Evolutionary conservation across 2,888 invertebrate species (phyloP).

Genomic region (Nematopogon swammerdamellus): DNA sequence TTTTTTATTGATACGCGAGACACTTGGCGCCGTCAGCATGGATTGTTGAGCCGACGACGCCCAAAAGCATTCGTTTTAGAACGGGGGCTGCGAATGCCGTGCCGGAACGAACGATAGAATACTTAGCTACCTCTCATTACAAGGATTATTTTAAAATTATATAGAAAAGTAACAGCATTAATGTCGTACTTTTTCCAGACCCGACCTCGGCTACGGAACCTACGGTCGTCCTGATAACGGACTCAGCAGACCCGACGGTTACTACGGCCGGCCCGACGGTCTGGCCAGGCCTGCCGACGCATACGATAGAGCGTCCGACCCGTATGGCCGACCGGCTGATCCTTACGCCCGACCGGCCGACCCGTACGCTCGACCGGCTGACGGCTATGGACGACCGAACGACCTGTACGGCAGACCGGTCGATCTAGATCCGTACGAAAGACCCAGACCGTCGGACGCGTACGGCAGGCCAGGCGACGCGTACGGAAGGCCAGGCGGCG

Average conservation of each 20-base stretch:
- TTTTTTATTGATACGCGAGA: too few relatives aligned
- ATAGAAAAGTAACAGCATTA: too few relatives aligned
- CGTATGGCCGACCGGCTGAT: slow-evolving; percentile 3
- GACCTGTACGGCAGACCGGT: too few relatives aligned
- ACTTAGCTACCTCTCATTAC: too few relatives aligned
- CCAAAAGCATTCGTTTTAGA: too few relatives aligned
- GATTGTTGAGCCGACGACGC: too few relatives aligned
- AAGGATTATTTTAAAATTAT: too few relatives aligned
- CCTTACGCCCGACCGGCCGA: neutral
- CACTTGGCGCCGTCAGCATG: too few relatives aligned
- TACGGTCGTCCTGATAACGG: neutral
- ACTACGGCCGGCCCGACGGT: neutral
- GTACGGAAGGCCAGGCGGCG: slow-evolving; percentile 15
- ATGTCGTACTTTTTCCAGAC: too few relatives aligned
- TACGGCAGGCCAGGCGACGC: slow-evolving; percentile 25
- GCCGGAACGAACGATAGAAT: too few relatives aligned
- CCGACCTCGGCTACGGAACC: neutral
- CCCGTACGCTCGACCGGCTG: neutral
- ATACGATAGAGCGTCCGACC: neutral
- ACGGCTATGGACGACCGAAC: slow-evolving; percentile 1
- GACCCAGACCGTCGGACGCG: neutral
- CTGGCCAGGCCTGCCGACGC: neutral
- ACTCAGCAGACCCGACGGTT: neutral
- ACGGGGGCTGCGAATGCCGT: too few relatives aligned
- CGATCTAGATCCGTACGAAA: too few relatives aligned